phyloP scores from a whole-genome alignment of 2,113 vertebrate genomes.

The Sturnus vulgaris region DNA sequence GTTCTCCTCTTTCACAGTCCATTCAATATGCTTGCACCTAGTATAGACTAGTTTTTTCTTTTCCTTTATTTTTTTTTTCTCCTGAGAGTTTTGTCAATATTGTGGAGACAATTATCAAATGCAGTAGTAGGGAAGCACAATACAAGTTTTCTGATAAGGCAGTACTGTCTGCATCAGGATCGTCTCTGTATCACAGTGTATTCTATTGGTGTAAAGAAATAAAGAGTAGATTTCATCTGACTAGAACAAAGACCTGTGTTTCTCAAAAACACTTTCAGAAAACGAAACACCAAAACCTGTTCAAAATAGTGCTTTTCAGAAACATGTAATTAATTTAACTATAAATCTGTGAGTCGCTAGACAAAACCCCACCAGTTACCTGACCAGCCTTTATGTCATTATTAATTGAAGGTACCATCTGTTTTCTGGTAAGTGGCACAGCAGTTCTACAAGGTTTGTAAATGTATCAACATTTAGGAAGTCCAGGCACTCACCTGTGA shows the following conservation, averaged over 20 bases:
- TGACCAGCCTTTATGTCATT: not conserved
- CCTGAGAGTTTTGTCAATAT: not conserved
- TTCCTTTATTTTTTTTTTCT: not conserved
- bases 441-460: not conserved
- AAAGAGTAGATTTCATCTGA: not conserved
- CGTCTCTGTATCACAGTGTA: not conserved
- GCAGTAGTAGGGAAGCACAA: not conserved
- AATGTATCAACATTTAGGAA: not conserved
- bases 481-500: not conserved
- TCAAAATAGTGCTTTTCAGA: not conserved
- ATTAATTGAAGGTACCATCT: not conserved
- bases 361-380: not conserved
- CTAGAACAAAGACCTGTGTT: not conserved
- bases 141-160: not conserved
- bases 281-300: not conserved
- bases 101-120: not conserved
- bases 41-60: not conserved
- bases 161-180: not conserved
- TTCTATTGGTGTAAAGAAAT: not conserved
- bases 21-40: not conserved
- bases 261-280: not conserved
- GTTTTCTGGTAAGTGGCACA: fast-evolving
- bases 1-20: not conserved
- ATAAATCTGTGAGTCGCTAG: not conserved
- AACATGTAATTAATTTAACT: not conserved